Conservation (phyloP, 2,797 vertebrate genomes). For the Platyrinchus mystaceus region DNA sequence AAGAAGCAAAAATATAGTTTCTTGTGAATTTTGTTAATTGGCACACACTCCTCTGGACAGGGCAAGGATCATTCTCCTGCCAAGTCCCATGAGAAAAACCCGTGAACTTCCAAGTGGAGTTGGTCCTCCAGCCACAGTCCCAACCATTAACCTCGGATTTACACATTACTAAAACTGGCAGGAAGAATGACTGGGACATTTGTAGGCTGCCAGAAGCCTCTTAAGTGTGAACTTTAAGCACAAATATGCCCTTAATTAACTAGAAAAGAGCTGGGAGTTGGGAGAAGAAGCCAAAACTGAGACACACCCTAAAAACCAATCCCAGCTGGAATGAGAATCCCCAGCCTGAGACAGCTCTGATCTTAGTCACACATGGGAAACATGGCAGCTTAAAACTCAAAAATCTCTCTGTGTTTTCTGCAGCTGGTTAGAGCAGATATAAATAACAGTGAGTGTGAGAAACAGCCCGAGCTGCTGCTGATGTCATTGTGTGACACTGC, state of each 20-base stretch:
- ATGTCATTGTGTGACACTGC: background rate
- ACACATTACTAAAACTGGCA: background rate
- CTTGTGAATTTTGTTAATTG: background rate
- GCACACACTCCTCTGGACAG: background rate
- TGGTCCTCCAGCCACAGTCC: background rate
- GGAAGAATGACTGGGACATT: conserved; percentile 1
- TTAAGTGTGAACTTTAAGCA: background rate
- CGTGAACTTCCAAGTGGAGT: background rate
- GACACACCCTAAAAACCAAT: conserved; percentile 53
- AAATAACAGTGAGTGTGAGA: conserved; percentile 30
- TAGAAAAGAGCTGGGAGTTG: conserved; percentile 26
- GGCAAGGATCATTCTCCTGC: background rate
- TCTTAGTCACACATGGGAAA: conserved; percentile 45
- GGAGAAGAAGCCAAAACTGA: conserved; percentile 41
- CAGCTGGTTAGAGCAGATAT: conserved; percentile 42
- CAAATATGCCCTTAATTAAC: conserved; percentile 57
- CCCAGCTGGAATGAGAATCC: conserved; percentile 49
- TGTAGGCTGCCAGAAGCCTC: conserved; percentile 30
- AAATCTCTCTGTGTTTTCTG: conserved; percentile 9
- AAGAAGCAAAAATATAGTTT: background rate
- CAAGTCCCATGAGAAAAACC: background rate
- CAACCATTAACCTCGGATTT: background rate
- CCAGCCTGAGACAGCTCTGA: conserved; percentile 41
- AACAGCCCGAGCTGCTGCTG: background rate
- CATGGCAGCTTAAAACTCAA: background rate